These are phyloP conservation scores for Cremastinae sp. DNA, from an alignment of 2,888 invertebrate genomes.

Conservation along the genomic window DNA sequence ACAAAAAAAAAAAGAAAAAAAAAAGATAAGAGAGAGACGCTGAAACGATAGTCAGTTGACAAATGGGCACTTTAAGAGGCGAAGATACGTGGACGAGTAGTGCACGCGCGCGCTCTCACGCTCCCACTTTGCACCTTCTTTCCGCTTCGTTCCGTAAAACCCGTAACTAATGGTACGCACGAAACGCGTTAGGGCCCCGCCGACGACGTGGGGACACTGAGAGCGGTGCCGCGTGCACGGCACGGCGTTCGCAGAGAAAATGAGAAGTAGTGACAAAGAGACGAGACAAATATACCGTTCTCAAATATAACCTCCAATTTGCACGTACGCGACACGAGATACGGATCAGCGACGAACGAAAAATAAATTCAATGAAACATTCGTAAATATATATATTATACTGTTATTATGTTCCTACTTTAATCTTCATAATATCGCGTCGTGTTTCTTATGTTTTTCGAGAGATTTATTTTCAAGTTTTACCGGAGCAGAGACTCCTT, in stretches of 20 bases:
- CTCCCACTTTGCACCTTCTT: slow-evolving; percentile 57
- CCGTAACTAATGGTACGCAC: slow-evolving; percentile 60
- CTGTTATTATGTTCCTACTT: too few species aligned
- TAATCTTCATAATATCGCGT: too few species aligned
- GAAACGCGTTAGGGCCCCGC: slow-evolving; percentile 33
- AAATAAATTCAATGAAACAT: too few species aligned
- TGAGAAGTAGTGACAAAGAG: slow-evolving; percentile 20
- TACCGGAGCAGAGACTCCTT: too few species aligned
- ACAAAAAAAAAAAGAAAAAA: background rate
- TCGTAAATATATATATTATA: too few species aligned
- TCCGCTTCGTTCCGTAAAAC: slow-evolving; percentile 59
- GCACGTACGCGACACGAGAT: too few species aligned
- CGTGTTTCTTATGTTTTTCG: too few species aligned
- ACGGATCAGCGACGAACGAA: too few species aligned
- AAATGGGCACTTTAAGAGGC: too few species aligned
- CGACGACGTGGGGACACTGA: slow-evolving; percentile 52
- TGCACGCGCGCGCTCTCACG: slow-evolving; percentile 31
- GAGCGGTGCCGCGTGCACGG: slow-evolving; percentile 59
- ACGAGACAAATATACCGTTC: slow-evolving; percentile 14
- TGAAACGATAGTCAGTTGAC: slow-evolving; percentile 9
- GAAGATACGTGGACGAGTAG: slow-evolving; percentile 14
- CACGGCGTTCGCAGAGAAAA: slow-evolving; percentile 42
- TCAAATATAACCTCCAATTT: background rate
- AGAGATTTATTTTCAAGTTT: too few species aligned
- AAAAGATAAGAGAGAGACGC: slow-evolving; percentile 15